A percentile compares a stretch with the other conserved stretches of the same genome.
These are phyloP conservation scores for Morone saxatilis DNA, from an alignment of 2,113 vertebrate species.

Conservation along the genomic window DNA sequence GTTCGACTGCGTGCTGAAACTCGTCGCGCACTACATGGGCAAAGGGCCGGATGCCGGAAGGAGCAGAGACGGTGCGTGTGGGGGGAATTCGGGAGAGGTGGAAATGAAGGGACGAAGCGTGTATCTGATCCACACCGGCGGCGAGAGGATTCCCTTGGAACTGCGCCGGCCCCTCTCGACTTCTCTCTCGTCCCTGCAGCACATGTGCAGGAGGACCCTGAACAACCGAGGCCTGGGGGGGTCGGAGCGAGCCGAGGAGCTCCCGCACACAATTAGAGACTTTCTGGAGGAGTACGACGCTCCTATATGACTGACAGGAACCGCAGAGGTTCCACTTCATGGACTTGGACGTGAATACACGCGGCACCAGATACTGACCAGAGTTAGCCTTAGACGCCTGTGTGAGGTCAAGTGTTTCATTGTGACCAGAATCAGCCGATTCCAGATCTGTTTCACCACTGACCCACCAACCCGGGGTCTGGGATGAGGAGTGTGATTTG, in stretches of 20 bases:
- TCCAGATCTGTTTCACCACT: constrained; percentile 28
- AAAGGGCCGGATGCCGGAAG: constrained; percentile 53
- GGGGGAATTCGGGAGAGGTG: constrained; percentile 43
- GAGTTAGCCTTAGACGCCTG: constrained; percentile 50
- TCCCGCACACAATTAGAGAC: constrained; percentile 92
- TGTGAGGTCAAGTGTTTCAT: constrained; percentile 17
- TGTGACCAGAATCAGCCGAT: constrained; percentile 31
- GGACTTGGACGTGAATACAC: constrained; percentile 35
- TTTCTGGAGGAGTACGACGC: constrained; percentile 97
- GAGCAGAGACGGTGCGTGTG: constrained; percentile 43
- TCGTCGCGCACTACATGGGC: constrained; percentile 97
- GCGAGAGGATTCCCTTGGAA: constrained; percentile 94
- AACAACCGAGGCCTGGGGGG: constrained; percentile 88
- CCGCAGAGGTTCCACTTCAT: constrained; percentile 13
- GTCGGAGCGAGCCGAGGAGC: constrained; percentile 87
- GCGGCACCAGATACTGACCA: constrained; percentile 38
- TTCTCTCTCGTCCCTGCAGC: constrained; percentile 93
- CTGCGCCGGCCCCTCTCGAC: constrained; percentile 91
- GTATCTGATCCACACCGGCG: constrained; percentile 93
- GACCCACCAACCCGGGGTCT: constrained; percentile 23
- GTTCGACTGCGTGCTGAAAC: constrained; percentile 97
- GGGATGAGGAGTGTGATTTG: constrained; percentile 38
- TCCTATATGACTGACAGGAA: constrained; percentile 88
- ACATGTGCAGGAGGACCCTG: constrained; percentile 96
- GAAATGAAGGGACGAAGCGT: constrained; percentile 80